Conservation (phyloP, 2,888 invertebrate species). For the Hemaris fuciformis region DNA sequence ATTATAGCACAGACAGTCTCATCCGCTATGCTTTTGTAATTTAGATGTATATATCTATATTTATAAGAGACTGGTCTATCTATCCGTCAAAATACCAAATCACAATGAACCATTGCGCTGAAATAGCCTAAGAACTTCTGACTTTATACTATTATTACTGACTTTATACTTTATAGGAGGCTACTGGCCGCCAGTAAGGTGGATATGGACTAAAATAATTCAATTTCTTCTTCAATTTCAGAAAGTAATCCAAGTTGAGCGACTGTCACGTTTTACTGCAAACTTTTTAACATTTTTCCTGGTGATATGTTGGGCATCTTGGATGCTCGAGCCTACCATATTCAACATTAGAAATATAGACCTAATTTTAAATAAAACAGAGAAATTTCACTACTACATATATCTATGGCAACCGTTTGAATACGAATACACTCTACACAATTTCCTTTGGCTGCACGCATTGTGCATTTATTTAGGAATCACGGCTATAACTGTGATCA, state of each 20-base stretch:
- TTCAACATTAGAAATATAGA: conserved; percentile 34
- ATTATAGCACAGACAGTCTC: no score
- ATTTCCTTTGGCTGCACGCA: conserved; percentile 33
- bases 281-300: background rate
- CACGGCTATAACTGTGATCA: conserved; percentile 17
- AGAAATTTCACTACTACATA: conserved; percentile 34
- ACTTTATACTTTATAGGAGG: no score
- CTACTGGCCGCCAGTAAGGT: no score
- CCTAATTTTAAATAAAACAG: conserved; percentile 32
- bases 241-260: conserved; percentile 32
- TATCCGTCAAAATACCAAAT: no score
- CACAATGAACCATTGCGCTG: no score
- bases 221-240: conserved; percentile 23
- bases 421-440: conserved; percentile 33
- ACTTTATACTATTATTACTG: no score
- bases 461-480: conserved; percentile 26
- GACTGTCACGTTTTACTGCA: conserved; percentile 10
- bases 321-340: background rate
- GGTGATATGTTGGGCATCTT: background rate
- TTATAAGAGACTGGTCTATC: no score
- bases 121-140: no score
- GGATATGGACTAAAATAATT: no score
- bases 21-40: no score
- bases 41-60: no score
- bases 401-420: conserved; percentile 44